Evolutionary conservation across 2,888 invertebrate species (phyloP), one percentile per base, ranked within the genome.

Genomic region (Calameuta pallipes): DNA sequence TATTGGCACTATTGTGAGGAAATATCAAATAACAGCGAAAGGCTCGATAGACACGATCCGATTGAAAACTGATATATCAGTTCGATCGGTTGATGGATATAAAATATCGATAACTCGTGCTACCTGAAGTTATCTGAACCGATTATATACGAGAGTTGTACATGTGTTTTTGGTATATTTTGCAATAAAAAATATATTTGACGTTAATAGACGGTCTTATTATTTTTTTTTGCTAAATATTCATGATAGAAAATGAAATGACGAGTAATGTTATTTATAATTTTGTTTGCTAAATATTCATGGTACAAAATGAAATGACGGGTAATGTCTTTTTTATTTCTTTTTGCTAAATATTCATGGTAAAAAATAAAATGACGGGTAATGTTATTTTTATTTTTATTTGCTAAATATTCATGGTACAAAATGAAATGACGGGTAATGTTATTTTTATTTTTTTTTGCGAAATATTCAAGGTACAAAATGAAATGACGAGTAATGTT

Each of bases 181-280:
- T 23, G 9, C 0, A 23, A 56, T 56, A 56, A 23, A 56, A 56
- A 23, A 56, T 9, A 9, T 23, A 56, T 56, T 56, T 56, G 23
- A 56, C 56, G 23, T 56, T 56, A 1, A 37, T 1, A 23, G 0
- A 36, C 12, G 36, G 3, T 36, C 0, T 36, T 3, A 12, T 36
- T 36, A 36, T 12, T 36, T 36, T 36, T 36, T 12, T 36, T 36
- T 36, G 36, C 0, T 36, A 12, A 36, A 23, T 23, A 56, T 23
- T 23, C 6, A 0, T 41, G 15, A 15, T 15, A 6, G 0, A 15
- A 0, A 41, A 15, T 41, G 15, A 41, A 41, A 41, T 15, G 41
- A 41, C 41, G 15, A 6, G 15, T 88, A 86, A 87, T 87, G 79
- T 86, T 87, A 82, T 88, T 88, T 87, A 87, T 88, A 86, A 84